These are phyloP conservation scores for Takifugu flavidus DNA, from an alignment of 2,113 vertebrate genomes.

Conservation along the genomic window DNA sequence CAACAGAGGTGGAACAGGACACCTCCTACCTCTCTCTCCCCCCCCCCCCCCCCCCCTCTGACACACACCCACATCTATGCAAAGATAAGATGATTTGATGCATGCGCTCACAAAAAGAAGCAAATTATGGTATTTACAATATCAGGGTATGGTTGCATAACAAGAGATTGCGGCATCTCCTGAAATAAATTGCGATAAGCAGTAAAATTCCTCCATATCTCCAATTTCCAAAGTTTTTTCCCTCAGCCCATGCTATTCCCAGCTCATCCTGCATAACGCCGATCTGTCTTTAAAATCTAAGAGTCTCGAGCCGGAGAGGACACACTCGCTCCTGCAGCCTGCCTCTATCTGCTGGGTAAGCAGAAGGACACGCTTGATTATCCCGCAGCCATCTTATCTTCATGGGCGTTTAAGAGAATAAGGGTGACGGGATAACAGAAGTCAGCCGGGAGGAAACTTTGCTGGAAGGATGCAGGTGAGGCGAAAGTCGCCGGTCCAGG, in stretches of 20 bases:
- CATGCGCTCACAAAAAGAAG: slow-evolving; percentile 38
- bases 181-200: slow-evolving; percentile 15
- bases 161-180: slow-evolving; percentile 6
- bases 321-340: slow-evolving; percentile 42
- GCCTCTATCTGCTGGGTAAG: slow-evolving; percentile 46
- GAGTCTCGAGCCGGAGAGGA: slow-evolving; percentile 17
- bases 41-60: not conserved
- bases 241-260: slow-evolving; percentile 1
- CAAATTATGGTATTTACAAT: slow-evolving; percentile 32
- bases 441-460: slow-evolving; percentile 52
- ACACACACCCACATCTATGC: not conserved
- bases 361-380: slow-evolving; percentile 46
- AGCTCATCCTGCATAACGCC: slow-evolving; percentile 2
- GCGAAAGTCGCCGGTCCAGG: slow-evolving; percentile 15
- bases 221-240: slow-evolving; percentile 8
- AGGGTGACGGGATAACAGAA: slow-evolving; percentile 60
- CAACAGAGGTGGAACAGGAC: not conserved
- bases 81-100: slow-evolving; percentile 54
- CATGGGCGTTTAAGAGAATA: slow-evolving; percentile 71
- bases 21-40: not conserved
- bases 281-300: slow-evolving; percentile 45
- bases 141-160: slow-evolving; percentile 24
- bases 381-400: slow-evolving; percentile 70
- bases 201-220: not conserved
- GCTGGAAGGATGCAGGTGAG: slow-evolving; percentile 46